Evolutionary conservation across 30 jellyfish, hydroid and myxozoan species (phyloP), one percentile per base, ranked within the genome.

Genomic region (Hydractinia symbiolongicarpus): DNA sequence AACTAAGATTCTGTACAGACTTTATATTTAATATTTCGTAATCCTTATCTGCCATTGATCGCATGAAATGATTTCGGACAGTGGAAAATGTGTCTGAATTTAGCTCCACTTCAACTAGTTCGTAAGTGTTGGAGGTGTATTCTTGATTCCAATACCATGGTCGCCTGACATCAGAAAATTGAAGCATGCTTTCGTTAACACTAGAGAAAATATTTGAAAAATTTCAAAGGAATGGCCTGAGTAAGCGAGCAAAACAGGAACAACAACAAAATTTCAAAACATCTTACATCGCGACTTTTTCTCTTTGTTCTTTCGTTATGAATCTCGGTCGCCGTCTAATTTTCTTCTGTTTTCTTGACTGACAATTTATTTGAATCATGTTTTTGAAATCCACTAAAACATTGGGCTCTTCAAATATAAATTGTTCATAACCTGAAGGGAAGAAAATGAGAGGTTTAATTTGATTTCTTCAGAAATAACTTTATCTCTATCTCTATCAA

Each of bases 1-100:
- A 88, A 30, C 85, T 77, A 10, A 79, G 83, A 70, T 89, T 89
- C 60, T 83, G 90, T 17, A 89, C 94, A 6, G 93, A 88, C 79
- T 52, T 72, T 13, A 89, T 75, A 67, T 82, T 77, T 1, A 56
- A 15, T 8, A 89, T 60, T 53, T 66, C 70, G 15, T 16, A 81
- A 20, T 50, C 51, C 40, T 77, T 77, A 14, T 57, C 76, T 14
- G 19, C 60, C 54, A 71, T n/a, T 55, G 80, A 77, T 19, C 53
- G 76, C 13, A 13, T 44, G 10, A 77, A 77, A 13, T n/a, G 79
- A 77, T 77, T 77, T 8, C 54, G 79, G 15, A 77, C 85, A 49
- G 51, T 77, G 20, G 44, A 5, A 20, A 17, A 60, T 5, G 30
- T 77, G 13, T 77, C 85, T 53, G 85, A 77, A 79, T 19, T 30